phyloP scores from a whole-genome alignment of 2,888 invertebrate species.

The Drosophila recens region DNA sequence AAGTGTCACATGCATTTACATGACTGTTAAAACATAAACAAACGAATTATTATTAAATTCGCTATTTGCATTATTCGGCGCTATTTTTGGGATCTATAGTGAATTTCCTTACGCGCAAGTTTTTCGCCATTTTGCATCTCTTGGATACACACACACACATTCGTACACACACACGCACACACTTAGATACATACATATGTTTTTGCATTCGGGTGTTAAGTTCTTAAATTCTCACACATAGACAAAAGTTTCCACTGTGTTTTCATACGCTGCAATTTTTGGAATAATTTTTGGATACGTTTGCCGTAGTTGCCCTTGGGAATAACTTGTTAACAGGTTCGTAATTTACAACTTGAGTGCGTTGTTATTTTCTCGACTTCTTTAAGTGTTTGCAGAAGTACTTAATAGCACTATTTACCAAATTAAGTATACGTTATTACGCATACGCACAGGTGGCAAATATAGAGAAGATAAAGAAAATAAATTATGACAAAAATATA shows the following conservation, averaged over 20 bases:
- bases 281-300: constrained; percentile 56
- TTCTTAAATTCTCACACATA: constrained; percentile 42
- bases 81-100: constrained; percentile 18
- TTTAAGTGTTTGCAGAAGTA: constrained; percentile 27
- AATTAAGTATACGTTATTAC: constrained; percentile 26
- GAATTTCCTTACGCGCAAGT: constrained; percentile 27
- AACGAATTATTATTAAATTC: constrained; percentile 33
- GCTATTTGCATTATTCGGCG: constrained; percentile 28
- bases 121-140: constrained; percentile 20
- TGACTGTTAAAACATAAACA: constrained; percentile 32
- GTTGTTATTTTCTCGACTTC: neutral
- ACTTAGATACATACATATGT: constrained; percentile 9
- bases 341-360: constrained; percentile 44
- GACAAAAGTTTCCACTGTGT: constrained; percentile 10
- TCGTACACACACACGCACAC: constrained; percentile 15
- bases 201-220: constrained; percentile 43
- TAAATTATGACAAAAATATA: neutral
- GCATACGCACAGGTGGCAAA: constrained; percentile 35
- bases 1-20: constrained; percentile 1
- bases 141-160: constrained; percentile 42
- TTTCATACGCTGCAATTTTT: constrained; percentile 9
- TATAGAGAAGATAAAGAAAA: neutral
- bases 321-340: constrained; percentile 34
- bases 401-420: constrained; percentile 4
- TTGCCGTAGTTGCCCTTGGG: constrained; percentile 27